Conservation (phyloP, 2,113 vertebrate genomes). For the Corythaixoides concolor region DNA sequence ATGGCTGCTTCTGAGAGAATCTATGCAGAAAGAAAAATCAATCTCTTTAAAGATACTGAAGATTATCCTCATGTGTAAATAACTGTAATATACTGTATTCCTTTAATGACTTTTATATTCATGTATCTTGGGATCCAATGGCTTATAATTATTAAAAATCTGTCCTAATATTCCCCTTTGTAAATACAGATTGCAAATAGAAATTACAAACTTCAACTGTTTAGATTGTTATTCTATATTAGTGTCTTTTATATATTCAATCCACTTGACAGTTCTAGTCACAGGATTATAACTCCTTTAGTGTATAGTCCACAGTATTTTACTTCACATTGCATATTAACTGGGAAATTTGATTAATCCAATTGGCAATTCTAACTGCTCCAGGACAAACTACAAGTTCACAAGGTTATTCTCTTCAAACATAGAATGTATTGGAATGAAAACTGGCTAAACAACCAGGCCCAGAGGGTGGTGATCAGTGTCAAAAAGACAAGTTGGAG, state of each 20-base stretch:
- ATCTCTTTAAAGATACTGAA: background rate
- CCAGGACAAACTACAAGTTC: background rate
- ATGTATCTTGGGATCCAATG: background rate
- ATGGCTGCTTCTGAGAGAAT: background rate
- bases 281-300: background rate
- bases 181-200: background rate
- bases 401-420: background rate
- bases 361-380: background rate
- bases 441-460: background rate
- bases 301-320: background rate
- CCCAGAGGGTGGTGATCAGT: background rate
- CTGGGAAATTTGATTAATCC: background rate
- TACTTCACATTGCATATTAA: background rate
- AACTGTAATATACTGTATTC: background rate
- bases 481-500: background rate
- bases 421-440: background rate
- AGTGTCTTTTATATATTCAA: background rate
- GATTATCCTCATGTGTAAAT: background rate
- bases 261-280: background rate
- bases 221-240: background rate
- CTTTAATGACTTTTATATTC: background rate
- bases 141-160: background rate
- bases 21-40: background rate
- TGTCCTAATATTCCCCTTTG: background rate
- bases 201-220: background rate